Evolutionary conservation across 2,888 invertebrate species (phyloP).

Genomic region (Lymantria monacha): DNA sequence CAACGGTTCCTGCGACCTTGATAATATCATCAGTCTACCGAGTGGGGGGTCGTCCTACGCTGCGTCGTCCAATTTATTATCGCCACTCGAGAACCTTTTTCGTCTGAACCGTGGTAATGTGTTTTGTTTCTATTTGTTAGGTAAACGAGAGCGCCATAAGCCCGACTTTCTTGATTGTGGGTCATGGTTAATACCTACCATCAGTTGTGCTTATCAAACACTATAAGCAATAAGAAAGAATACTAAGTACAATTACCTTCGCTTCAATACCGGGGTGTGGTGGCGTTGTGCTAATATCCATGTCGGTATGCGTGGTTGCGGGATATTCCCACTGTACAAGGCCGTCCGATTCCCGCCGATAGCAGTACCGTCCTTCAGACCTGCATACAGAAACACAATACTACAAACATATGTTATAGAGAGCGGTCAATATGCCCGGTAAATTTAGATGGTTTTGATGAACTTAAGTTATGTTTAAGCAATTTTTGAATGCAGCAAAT

Average conservation of each 20-base stretch:
- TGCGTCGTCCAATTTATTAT: too few species aligned
- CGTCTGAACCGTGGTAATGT: too few species aligned
- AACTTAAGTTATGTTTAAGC: constrained; percentile 12
- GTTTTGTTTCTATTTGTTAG: too few species aligned
- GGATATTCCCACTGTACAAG: constrained; percentile 84
- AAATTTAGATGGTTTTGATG: constrained; percentile 26
- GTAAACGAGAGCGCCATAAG: too few species aligned
- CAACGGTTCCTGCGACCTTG: too few species aligned
- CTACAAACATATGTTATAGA: constrained; percentile 37
- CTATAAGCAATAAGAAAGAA: too few species aligned
- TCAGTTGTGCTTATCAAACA: too few species aligned
- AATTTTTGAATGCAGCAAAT: neutral
- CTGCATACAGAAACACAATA: constrained; percentile 48
- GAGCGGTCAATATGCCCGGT: constrained; percentile 21
- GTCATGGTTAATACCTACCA: too few species aligned
- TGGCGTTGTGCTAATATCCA: constrained; percentile 79
- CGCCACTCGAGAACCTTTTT: too few species aligned
- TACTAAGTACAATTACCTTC: constrained; percentile 35
- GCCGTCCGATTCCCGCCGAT: constrained; percentile 80
- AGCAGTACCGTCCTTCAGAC: constrained; percentile 83
- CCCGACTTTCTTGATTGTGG: too few species aligned
- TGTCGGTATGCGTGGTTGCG: constrained; percentile 66
- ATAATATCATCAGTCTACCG: too few species aligned
- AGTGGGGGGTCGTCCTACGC: too few species aligned
- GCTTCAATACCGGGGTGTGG: constrained; percentile 54